A percentile compares a stretch with the other conserved stretches of the same genome.
Conservation (phyloP, 2,113 vertebrate genomes). For the Psittacara wagleri region DNA sequence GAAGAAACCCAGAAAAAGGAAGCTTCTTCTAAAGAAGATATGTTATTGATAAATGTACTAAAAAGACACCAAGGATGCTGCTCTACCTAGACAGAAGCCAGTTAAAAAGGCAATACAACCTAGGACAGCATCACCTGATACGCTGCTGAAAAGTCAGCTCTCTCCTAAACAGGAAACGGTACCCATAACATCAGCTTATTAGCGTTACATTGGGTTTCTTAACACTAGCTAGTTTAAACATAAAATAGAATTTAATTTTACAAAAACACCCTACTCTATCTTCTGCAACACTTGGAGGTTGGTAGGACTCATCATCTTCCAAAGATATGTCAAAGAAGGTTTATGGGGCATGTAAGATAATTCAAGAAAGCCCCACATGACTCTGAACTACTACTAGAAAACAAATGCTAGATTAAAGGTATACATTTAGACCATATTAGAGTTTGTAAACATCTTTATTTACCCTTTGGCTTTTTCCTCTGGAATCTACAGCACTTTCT, state of each 20-base stretch:
- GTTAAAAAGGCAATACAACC: neutral
- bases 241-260: neutral
- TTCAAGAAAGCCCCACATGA: accelerated
- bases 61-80: neutral
- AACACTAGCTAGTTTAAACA: neutral
- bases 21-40: neutral
- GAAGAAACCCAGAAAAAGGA: neutral
- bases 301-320: neutral
- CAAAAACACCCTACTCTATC: neutral
- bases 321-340: neutral
- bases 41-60: neutral
- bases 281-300: neutral
- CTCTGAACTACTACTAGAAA: neutral
- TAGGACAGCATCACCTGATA: neutral
- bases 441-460: neutral
- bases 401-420: neutral
- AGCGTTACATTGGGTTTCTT: neutral
- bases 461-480: slow-evolving; percentile 82
- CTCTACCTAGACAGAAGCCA: neutral
- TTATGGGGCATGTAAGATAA: neutral
- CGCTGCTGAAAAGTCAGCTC: neutral
- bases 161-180: neutral
- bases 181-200: neutral
- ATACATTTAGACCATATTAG: neutral
- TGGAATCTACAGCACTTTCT: slow-evolving; percentile 72